phyloP scores from a whole-genome alignment of 2,797 vertebrate species.

The Benthosema pterotum region DNA sequence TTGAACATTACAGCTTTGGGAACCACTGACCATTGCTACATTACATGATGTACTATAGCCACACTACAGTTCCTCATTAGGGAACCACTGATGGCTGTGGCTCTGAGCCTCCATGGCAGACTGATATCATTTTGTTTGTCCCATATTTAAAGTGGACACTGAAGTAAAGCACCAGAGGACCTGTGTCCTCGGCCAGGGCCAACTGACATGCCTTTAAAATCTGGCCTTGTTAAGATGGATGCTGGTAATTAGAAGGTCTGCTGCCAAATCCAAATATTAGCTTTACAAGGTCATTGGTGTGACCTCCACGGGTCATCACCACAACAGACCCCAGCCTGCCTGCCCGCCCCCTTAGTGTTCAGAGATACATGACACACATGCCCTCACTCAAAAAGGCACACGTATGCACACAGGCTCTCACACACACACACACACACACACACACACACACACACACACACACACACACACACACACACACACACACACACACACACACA shows the following conservation, averaged over 20 bases:
- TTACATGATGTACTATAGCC: slow-evolving; percentile 59
- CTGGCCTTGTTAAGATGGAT: slow-evolving; percentile 38
- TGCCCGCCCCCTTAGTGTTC: neutral
- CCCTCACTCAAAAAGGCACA: neutral
- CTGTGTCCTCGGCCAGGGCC: slow-evolving; percentile 11
- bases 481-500: slow-evolving; percentile 13
- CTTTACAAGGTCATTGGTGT: slow-evolving; percentile 54
- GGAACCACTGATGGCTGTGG: slow-evolving; percentile 14
- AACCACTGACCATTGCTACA: slow-evolving; percentile 24
- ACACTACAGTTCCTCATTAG: too few species aligned
- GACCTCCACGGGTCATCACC: slow-evolving; percentile 49
- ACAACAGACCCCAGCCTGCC: slow-evolving; percentile 26
- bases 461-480: neutral
- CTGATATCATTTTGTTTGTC: slow-evolving; percentile 38
- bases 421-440: neutral
- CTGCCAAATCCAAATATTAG: slow-evolving; percentile 70
- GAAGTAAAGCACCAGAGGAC: slow-evolving; percentile 37
- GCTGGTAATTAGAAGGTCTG: slow-evolving; percentile 55
- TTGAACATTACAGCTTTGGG: too few species aligned
- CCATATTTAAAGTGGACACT: slow-evolving; percentile 26
- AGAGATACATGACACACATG: neutral
- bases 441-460: slow-evolving; percentile 3
- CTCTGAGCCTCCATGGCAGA: slow-evolving; percentile 20
- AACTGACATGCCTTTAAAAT: slow-evolving; percentile 28
- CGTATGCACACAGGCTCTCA: slow-evolving; percentile 10